Evolutionary conservation across 2,797 vertebrate genomes (phyloP).

Genomic region (Lindbergichthys nudifrons): DNA sequence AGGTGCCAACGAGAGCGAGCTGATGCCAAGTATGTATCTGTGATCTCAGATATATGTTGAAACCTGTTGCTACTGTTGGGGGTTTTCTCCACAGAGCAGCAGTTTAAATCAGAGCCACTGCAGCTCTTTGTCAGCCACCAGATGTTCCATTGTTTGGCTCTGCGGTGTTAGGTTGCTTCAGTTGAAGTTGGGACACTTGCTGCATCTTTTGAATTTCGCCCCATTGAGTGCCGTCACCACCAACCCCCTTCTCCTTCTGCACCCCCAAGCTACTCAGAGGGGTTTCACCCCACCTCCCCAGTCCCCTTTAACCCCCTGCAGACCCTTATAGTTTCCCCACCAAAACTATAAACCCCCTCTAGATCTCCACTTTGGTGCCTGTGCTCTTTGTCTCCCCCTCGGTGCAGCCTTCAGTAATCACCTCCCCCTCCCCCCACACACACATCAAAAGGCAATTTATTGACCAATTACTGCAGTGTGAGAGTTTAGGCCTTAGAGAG

Average conservation of each 20-base stretch:
- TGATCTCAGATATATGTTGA: slow-evolving; percentile 25
- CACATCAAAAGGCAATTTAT: slow-evolving; percentile 59
- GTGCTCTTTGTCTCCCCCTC: slow-evolving; percentile 56
- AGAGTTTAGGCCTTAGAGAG: slow-evolving; percentile 3
- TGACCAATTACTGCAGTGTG: slow-evolving; percentile 54
- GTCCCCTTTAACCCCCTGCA: slow-evolving; percentile 71
- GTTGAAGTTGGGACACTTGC: slow-evolving; percentile 80
- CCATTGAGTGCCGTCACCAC: slow-evolving; percentile 65
- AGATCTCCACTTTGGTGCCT: slow-evolving; percentile 41
- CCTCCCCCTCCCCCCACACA: slow-evolving; percentile 24
- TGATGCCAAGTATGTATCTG: neutral
- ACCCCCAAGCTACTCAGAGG: slow-evolving; percentile 61
- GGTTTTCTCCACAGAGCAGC: slow-evolving; percentile 11
- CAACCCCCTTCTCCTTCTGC: slow-evolving; percentile 39
- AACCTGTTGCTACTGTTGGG: slow-evolving; percentile 57
- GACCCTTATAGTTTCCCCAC: slow-evolving; percentile 49
- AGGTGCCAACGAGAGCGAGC: neutral
- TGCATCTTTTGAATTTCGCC: slow-evolving; percentile 82
- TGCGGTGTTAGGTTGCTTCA: slow-evolving; percentile 78
- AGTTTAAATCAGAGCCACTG: slow-evolving; percentile 34
- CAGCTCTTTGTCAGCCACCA: slow-evolving; percentile 74
- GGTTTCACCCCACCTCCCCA: slow-evolving; percentile 68
- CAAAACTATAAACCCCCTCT: slow-evolving; percentile 30
- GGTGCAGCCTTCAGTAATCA: slow-evolving; percentile 58
- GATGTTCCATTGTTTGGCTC: slow-evolving; percentile 81